These are phyloP conservation scores for Myathropa florea DNA, from an alignment of 2,888 invertebrate species.

Conservation along the genomic window DNA sequence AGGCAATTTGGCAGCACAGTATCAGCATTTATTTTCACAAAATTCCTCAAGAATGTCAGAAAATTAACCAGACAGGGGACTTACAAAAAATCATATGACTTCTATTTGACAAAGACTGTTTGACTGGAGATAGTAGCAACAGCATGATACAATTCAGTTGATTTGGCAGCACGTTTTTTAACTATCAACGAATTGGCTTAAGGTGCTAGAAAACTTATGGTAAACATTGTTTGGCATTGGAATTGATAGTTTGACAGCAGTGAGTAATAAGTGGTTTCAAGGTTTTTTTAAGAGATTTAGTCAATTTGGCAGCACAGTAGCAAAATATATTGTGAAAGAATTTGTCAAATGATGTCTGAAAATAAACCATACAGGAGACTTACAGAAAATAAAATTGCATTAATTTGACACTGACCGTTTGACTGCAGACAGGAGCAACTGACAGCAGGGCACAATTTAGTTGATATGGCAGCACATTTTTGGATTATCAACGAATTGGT, in stretches of 20 bases:
- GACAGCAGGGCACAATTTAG: no score
- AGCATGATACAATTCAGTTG: no score
- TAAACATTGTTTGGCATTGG: background rate
- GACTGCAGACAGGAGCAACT: background rate
- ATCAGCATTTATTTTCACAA: background rate
- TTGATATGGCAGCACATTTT: no score
- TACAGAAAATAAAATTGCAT: background rate
- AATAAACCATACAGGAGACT: background rate
- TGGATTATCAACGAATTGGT: no score
- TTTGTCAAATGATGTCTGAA: background rate
- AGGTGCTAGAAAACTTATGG: no score
- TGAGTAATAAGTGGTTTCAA: background rate
- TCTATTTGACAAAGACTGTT: background rate
- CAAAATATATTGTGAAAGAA: background rate
- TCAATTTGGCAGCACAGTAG: background rate
- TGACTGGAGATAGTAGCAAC: background rate
- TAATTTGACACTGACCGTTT: background rate
- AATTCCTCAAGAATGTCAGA: background rate
- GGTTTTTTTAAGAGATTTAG: background rate
- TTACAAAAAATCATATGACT: background rate
- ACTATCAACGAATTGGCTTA: no score
- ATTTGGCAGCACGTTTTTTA: no score
- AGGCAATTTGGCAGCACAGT: background rate
- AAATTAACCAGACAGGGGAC: background rate
- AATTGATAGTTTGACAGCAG: background rate